These are phyloP conservation scores for Synergus itoensis DNA, from an alignment of 2,888 invertebrate genomes.

Conservation along the genomic window DNA sequence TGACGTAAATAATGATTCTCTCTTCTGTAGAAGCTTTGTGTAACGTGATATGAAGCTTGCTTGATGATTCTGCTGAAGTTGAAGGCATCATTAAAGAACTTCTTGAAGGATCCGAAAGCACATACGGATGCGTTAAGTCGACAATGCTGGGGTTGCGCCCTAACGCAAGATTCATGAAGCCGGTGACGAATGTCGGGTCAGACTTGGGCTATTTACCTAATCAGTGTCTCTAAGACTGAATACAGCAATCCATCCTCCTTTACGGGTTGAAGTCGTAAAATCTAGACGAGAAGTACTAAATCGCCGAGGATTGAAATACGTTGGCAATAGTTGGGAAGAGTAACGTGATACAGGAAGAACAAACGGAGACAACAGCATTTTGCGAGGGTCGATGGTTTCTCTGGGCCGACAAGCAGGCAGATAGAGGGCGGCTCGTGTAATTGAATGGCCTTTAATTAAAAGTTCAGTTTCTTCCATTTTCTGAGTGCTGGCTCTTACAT, in stretches of 20 bases:
- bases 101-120: not conserved
- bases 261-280: slow-evolving; percentile 60
- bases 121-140: slow-evolving; percentile 4
- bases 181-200: slow-evolving; percentile 58
- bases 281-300: slow-evolving; percentile 57
- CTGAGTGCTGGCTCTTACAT: slow-evolving; percentile 39
- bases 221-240: slow-evolving; percentile 57
- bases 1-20: not conserved
- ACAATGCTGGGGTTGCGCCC: not conserved
- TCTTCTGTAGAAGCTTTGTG: not conserved
- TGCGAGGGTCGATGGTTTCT: slow-evolving; percentile 27
- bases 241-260: slow-evolving; percentile 51
- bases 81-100: slow-evolving; percentile 15
- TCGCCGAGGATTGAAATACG: slow-evolving; percentile 61
- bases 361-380: slow-evolving; percentile 37
- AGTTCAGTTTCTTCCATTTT: slow-evolving; percentile 61
- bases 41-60: not conserved
- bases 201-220: slow-evolving; percentile 65
- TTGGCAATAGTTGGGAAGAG: slow-evolving; percentile 45
- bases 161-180: slow-evolving; percentile 43
- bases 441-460: slow-evolving; percentile 67
- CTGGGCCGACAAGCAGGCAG: slow-evolving; percentile 20
- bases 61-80: slow-evolving; percentile 1
- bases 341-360: slow-evolving; percentile 10
- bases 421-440: slow-evolving; percentile 43